phyloP scores from a whole-genome alignment of 2,888 invertebrate genomes.

The Achlya flavicornis region DNA sequence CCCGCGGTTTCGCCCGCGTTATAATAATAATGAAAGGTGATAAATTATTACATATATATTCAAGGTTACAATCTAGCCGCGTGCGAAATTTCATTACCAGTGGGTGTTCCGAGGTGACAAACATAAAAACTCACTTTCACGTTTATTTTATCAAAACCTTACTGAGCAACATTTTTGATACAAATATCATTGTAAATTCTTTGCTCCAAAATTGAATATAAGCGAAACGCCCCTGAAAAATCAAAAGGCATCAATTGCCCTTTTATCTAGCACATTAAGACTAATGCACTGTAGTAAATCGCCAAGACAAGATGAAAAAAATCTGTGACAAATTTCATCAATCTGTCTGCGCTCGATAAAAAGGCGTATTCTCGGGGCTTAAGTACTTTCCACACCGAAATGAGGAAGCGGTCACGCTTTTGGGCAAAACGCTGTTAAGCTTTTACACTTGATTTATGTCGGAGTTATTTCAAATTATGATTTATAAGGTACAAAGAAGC shows the following conservation, averaged over 20 bases:
- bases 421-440: background rate
- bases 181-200: background rate
- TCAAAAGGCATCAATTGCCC: conserved; percentile 49
- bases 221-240: conserved; percentile 18
- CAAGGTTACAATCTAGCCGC: too few relatives aligned
- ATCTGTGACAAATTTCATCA: conserved; percentile 62
- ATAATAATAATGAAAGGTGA: too few relatives aligned
- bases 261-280: conserved; percentile 60
- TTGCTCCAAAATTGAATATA: background rate
- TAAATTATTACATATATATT: too few relatives aligned
- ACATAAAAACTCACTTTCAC: too few relatives aligned
- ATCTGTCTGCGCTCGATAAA: conserved; percentile 66
- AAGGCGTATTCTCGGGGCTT: conserved; percentile 25
- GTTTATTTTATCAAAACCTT: too few relatives aligned
- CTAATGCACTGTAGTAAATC: conserved; percentile 54
- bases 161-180: too few relatives aligned
- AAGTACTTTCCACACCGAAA: conserved; percentile 22
- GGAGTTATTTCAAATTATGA: background rate
- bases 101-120: too few relatives aligned
- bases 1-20: too few relatives aligned
- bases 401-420: background rate
- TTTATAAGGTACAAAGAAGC: too few relatives aligned
- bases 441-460: background rate
- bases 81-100: too few relatives aligned
- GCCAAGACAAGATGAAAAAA: conserved; percentile 44